phyloP scores from a whole-genome alignment of 2,797 vertebrate species.

The Hephaestus fuliginosus region DNA sequence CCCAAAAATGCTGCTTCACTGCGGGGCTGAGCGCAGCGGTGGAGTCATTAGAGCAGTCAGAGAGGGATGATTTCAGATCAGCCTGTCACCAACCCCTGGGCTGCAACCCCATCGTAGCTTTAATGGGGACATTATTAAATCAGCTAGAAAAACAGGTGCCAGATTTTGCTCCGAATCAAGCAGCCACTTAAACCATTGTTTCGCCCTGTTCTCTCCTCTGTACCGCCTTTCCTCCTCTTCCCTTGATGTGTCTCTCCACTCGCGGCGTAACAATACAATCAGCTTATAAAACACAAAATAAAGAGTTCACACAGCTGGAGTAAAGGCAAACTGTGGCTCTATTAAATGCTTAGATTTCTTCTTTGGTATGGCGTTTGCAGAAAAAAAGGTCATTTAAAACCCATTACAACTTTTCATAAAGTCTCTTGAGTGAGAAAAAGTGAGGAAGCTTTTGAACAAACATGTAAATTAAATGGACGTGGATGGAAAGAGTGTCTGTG shows the following conservation, averaged over 20 bases:
- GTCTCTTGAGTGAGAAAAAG: background rate
- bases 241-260: background rate
- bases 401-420: background rate
- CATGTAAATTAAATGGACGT: too few species aligned
- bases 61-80: constrained; percentile 67
- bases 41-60: constrained; percentile 67
- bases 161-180: constrained; percentile 78
- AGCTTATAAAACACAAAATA: constrained; percentile 1
- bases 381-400: background rate
- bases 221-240: background rate
- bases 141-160: constrained; percentile 66
- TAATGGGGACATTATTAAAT: constrained; percentile 72
- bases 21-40: constrained; percentile 51
- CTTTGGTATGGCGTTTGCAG: background rate
- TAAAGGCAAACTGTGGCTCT: constrained; percentile 13
- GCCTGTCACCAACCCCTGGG: constrained; percentile 61
- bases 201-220: constrained; percentile 56
- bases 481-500: background rate
- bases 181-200: constrained; percentile 40
- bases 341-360: background rate
- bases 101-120: constrained; percentile 28
- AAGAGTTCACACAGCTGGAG: constrained; percentile 12
- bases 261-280: background rate
- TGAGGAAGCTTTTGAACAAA: background rate
- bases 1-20: constrained; percentile 16